Evolutionary conservation across 2,888 invertebrate genomes (phyloP).

Genomic region (Vesta saturnalis): DNA sequence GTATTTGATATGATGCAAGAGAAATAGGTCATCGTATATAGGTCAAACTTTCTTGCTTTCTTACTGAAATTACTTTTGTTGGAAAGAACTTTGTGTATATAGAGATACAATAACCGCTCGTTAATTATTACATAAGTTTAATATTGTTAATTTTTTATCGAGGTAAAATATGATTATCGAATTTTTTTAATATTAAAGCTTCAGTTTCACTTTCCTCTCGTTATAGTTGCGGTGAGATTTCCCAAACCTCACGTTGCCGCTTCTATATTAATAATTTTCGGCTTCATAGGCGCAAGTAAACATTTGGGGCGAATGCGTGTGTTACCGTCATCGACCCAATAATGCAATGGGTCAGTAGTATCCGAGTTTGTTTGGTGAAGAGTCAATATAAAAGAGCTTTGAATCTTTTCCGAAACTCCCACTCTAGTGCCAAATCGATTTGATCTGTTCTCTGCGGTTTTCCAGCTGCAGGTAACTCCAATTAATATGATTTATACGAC

Average conservation of each 20-base stretch:
- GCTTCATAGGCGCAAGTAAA: too few species aligned
- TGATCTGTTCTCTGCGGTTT: slow-evolving; percentile 37
- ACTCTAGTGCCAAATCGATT: slow-evolving; percentile 36
- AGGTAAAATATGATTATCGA: background rate
- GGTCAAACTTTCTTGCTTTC: slow-evolving; percentile 9
- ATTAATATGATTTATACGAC: slow-evolving; percentile 39
- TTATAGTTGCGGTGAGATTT: slow-evolving; percentile 8
- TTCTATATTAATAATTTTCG: slow-evolving; percentile 8
- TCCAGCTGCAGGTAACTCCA: slow-evolving; percentile 25
- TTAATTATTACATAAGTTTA: too few species aligned
- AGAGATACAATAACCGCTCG: background rate
- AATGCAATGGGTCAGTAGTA: slow-evolving; percentile 39
- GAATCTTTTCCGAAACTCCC: slow-evolving; percentile 33
- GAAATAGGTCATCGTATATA: slow-evolving; percentile 4
- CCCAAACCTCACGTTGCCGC: background rate
- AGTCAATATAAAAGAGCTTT: slow-evolving; percentile 36
- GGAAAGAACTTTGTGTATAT: background rate
- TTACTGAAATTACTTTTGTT: background rate
- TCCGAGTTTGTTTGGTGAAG: slow-evolving; percentile 36
- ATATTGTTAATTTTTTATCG: background rate
- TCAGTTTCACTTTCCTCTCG: background rate
- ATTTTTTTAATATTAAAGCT: slow-evolving; percentile 2
- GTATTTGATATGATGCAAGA: background rate
- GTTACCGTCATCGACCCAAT: slow-evolving; percentile 33
- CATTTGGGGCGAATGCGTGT: background rate